A percentile compares a stretch with the other conserved stretches of the same genome.
Evolutionary conservation across 2,113 vertebrate species (phyloP).

Genomic region (Okapia johnstoni): DNA sequence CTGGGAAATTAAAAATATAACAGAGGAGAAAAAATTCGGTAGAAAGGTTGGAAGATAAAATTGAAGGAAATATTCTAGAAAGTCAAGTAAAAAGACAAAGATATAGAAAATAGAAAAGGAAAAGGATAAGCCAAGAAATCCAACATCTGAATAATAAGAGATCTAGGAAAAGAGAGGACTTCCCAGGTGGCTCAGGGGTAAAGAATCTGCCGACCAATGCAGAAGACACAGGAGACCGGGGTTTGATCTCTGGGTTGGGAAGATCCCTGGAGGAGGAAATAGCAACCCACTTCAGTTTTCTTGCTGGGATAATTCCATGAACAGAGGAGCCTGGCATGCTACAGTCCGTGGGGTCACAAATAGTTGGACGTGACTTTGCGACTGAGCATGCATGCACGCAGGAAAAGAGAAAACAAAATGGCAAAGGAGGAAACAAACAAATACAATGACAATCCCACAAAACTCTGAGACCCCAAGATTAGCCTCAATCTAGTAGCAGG

Average conservation of each 20-base stretch:
- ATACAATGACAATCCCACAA: neutral
- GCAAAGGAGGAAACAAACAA: neutral
- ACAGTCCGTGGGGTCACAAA: neutral
- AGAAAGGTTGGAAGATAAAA: neutral
- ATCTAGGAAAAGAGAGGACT: neutral
- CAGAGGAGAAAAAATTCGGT: neutral
- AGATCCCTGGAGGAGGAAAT: neutral
- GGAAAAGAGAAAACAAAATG: neutral
- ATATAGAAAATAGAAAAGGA: neutral
- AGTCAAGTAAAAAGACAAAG: neutral
- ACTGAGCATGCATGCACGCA: fast-evolving
- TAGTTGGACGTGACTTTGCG: neutral
- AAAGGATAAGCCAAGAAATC: neutral
- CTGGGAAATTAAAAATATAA: neutral
- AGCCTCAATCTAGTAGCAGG: neutral
- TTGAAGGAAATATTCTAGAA: neutral
- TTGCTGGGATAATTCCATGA: neutral
- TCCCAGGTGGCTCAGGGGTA: neutral
- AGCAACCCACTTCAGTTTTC: neutral
- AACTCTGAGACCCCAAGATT: neutral
- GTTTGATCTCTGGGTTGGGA: neutral
- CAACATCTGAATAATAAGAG: neutral
- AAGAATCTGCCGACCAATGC: neutral
- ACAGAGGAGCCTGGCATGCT: neutral
- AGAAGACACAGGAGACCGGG: neutral